Base-by-base conservation (phyloP, 2,888 invertebrate genomes). In the Heliothis peltigera region DNA sequence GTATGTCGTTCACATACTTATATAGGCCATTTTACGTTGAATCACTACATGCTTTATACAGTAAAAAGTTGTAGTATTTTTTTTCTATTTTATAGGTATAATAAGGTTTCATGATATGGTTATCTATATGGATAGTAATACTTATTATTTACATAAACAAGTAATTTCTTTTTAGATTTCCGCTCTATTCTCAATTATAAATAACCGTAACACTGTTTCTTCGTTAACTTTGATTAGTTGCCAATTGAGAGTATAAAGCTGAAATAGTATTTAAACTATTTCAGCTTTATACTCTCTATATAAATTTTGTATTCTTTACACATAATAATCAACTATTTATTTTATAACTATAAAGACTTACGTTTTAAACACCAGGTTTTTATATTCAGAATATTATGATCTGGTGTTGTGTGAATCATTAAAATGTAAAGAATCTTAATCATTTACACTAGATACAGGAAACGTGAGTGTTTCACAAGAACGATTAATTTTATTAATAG, bases 51-150 rank as follows among this genome's bases (percentile, higher is more conserved):
- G 21, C 15, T 46, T 64, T 61, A 69, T 61, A 77, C 77, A 73
- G 66, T 80, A 75, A 73, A 79, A 80, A 76, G 73, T 74, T 69
- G 68, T 68, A 75, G 65, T 77, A 54, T 74, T 71, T 59, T 54
- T 63, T 65, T 69, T 77, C 74, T 76, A 72, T 71, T 69, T 72
- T 71, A 76, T 79, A 79, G 67, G 67, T 39, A 39, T 69, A 75
- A 76, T 79, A 77, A 28, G 67, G 66, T 66, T 73, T 79, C 77
- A 75, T 82, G 82, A 83, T 83, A 83, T 83, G 82, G 70, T 83
- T 80, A 79, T 68, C 58, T 70, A 71, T 73, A 71, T 77, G 66
- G 68, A 71, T 74, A 68, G 46, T 70, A 47, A 73, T 75, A 54
- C 76, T 73, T 74, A 79, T 57, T 79, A 82, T 80, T 76, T 80